Evolutionary conservation across 64 coral and sea anemone species (phyloP).

Genomic region (Anthopleura sola): DNA sequence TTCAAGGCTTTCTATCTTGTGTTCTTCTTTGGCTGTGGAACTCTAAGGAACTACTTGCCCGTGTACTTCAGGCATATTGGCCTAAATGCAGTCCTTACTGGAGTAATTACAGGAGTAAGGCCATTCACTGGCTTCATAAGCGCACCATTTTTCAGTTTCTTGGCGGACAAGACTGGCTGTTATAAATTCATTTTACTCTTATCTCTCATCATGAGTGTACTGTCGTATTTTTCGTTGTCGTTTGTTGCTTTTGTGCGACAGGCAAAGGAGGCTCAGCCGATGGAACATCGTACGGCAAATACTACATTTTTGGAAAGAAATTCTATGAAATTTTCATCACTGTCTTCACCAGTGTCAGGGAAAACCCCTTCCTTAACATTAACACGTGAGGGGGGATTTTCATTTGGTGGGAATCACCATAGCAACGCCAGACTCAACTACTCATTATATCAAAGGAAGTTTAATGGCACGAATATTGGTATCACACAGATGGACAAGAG

Average conservation of each 20-base stretch:
- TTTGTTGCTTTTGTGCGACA: constrained; percentile 17
- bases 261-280: background rate
- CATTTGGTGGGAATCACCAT: constrained; percentile 13
- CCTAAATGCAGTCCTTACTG: constrained; percentile 1
- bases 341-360: background rate
- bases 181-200: background rate
- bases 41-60: background rate
- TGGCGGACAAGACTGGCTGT: background rate
- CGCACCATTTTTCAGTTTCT: background rate
- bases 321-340: background rate
- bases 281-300: background rate
- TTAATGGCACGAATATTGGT: background rate
- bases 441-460: background rate
- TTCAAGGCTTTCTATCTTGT: background rate
- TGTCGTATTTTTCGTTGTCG: constrained; percentile 24
- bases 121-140: background rate
- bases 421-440: background rate
- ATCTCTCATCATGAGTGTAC: background rate
- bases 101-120: background rate
- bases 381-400: background rate
- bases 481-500: background rate
- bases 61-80: constrained; percentile 13
- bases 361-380: background rate
- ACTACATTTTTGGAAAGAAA: background rate
- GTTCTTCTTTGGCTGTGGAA: background rate